Conservation (phyloP, 2,797 vertebrate species). For the Myotis daubentonii region DNA sequence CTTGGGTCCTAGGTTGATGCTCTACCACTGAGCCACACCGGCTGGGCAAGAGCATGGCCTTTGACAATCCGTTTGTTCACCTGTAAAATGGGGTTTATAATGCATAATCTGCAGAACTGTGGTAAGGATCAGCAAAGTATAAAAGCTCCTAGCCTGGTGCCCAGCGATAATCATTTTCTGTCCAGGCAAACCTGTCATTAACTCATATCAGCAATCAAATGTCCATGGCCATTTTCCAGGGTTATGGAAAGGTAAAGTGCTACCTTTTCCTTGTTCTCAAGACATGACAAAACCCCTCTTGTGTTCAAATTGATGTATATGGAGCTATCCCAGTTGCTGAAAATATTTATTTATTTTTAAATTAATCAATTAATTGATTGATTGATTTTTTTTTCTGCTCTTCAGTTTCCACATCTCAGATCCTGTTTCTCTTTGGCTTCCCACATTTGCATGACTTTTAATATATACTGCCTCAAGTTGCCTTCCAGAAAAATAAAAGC, state of each 20-base stretch:
- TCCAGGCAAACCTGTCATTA: not conserved
- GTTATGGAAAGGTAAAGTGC: not conserved
- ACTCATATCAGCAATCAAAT: not conserved
- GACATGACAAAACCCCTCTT: not conserved
- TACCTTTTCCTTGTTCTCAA: slow-evolving; percentile 5
- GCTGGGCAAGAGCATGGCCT: not conserved
- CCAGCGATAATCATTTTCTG: not conserved
- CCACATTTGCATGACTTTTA: not conserved
- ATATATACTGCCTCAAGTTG: not conserved
- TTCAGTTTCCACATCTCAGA: not conserved
- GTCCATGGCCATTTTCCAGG: not conserved
- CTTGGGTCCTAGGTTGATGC: too few relatives aligned
- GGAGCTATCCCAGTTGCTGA: not conserved
- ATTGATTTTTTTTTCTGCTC: not conserved
- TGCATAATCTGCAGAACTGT: not conserved
- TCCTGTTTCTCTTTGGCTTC: not conserved
- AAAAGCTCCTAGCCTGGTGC: not conserved
- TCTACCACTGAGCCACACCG: too few relatives aligned
- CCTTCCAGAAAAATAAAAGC: slow-evolving; percentile 17
- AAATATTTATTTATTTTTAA: not conserved
- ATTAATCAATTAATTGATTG: not conserved
- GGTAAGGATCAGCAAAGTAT: not conserved
- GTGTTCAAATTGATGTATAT: not conserved
- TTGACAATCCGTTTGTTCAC: not conserved
- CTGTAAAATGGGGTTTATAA: slow-evolving; percentile 41